Conservation (phyloP, 2,113 vertebrate species). For the Chauna torquata region DNA sequence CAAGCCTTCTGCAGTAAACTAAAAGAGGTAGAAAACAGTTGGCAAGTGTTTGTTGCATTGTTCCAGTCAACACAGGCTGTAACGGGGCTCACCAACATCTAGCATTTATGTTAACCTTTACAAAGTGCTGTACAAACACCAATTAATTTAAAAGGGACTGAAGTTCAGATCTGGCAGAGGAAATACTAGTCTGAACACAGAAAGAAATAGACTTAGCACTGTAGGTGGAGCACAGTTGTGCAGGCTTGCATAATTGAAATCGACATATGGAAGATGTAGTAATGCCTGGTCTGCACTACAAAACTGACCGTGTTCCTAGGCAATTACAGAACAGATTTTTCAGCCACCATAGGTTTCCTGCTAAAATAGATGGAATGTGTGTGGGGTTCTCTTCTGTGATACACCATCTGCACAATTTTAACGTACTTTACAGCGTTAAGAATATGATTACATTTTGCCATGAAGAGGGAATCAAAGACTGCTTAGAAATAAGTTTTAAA, state of each 20-base stretch:
- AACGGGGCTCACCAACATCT: background rate
- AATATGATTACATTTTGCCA: background rate
- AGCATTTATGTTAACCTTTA: constrained; percentile 31
- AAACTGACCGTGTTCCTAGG: background rate
- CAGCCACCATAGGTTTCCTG: background rate
- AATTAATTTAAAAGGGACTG: constrained; percentile 5
- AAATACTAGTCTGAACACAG: background rate
- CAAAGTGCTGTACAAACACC: background rate
- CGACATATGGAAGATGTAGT: constrained; percentile 34
- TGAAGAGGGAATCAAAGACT: background rate
- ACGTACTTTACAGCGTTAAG: background rate
- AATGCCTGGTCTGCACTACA: constrained; percentile 8
- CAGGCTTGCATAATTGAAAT: background rate
- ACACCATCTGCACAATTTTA: background rate
- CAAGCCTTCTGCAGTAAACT: background rate
- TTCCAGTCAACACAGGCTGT: background rate
- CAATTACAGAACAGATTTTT: background rate
- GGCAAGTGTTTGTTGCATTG: background rate
- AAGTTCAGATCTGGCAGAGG: background rate
- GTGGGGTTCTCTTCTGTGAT: background rate
- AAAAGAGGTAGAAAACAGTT: background rate
- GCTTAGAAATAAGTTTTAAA: background rate
- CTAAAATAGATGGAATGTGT: background rate
- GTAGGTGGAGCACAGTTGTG: background rate
- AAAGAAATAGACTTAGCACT: background rate